phyloP scores from a whole-genome alignment of 2,113 vertebrate genomes.

The Macrotis lagotis region DNA sequence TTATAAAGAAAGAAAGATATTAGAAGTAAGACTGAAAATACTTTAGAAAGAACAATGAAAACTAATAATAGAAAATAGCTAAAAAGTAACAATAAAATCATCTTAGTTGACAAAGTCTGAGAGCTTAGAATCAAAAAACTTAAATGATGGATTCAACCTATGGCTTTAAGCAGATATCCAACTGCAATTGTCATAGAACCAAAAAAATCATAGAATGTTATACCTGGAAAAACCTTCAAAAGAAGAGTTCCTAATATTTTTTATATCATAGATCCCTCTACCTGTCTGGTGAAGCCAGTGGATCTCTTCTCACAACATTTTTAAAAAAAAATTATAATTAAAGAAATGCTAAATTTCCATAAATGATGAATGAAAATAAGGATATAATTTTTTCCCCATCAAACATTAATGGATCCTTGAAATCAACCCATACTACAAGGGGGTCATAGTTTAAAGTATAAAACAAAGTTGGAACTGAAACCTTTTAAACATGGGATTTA shows the following conservation, averaged over 20 bases:
- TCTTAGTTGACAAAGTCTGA: background rate
- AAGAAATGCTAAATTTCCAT: too few species aligned
- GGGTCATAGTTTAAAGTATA: too few species aligned
- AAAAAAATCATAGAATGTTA: background rate
- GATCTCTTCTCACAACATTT: too few species aligned
- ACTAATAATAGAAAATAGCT: background rate
- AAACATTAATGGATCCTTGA: background rate
- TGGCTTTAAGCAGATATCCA: background rate
- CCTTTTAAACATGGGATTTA: background rate
- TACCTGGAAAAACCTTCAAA: background rate
- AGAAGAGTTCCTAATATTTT: too few species aligned
- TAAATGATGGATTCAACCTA: background rate
- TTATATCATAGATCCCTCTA: too few species aligned
- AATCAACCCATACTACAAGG: background rate
- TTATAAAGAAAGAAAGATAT: background rate
- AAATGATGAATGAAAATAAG: too few species aligned
- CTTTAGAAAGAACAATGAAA: background rate
- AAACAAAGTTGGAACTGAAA: background rate
- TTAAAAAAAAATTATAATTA: too few species aligned
- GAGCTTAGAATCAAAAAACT: background rate
- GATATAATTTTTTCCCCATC: background rate
- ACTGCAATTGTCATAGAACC: background rate
- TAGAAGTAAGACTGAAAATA: background rate
- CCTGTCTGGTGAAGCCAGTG: too few species aligned
- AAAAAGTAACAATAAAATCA: background rate